Conservation (phyloP, 64 coral and sea anemone species). For the Pocillopora verrucosa region DNA sequence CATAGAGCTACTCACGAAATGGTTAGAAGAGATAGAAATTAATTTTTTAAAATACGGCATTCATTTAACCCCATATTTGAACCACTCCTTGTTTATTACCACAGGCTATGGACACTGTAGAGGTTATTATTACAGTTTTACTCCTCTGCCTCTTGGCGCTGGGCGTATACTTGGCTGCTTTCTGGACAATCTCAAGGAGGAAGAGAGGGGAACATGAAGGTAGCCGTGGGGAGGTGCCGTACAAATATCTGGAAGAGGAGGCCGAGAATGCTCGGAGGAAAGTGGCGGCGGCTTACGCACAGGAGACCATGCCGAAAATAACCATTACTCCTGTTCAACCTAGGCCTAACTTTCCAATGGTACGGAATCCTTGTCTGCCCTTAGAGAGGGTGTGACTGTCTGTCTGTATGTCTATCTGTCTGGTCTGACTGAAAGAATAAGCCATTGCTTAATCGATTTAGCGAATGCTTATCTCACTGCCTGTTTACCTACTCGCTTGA, state of each 20-base stretch:
- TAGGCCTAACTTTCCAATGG: conserved; percentile 59
- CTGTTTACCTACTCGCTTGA: not conserved
- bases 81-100: not conserved
- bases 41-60: too few species aligned
- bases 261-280: conserved; percentile 32
- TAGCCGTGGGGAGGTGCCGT: conserved; percentile 20
- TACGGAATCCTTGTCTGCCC: not conserved
- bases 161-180: conserved; percentile 59
- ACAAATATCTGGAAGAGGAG: conserved; percentile 53
- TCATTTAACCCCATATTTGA: not conserved
- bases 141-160: conserved; percentile 67
- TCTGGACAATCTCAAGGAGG: conserved; percentile 69
- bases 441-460: not conserved
- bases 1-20: too few species aligned
- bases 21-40: too few species aligned
- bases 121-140: conserved; percentile 74
- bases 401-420: not conserved
- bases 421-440: not conserved
- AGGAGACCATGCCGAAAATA: conserved; percentile 79
- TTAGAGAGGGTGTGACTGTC: not conserved
- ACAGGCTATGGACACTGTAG: conserved; percentile 79
- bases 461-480: not conserved
- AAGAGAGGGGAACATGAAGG: conserved; percentile 30
- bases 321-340: conserved; percentile 84
- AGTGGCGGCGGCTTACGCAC: conserved; percentile 45